These are phyloP conservation scores for Lysandra coridon DNA, from an alignment of 2,888 invertebrate genomes.

Conservation along the genomic window DNA sequence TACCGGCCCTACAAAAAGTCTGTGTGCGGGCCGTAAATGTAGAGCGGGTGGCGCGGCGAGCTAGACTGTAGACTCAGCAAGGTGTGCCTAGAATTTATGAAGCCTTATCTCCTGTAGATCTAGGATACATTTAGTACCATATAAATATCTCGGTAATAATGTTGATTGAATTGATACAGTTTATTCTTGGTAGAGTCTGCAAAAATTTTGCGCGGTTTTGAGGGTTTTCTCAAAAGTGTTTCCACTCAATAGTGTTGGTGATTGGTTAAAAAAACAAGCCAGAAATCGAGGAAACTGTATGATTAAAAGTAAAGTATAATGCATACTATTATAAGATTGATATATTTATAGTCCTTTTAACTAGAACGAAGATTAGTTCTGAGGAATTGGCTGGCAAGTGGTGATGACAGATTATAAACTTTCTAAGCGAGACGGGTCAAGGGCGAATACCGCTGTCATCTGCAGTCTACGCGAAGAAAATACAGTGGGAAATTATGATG, in stretches of 20 bases:
- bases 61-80: background rate
- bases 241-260: too few relatives aligned
- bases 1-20: background rate
- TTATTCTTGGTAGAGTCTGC: conserved; percentile 5
- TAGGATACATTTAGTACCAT: conserved; percentile 13
- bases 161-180: conserved; percentile 9
- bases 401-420: background rate
- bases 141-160: conserved; percentile 7
- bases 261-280: too few relatives aligned
- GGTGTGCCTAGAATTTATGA: conserved; percentile 30
- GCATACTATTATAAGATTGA: background rate
- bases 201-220: background rate
- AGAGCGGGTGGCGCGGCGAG: background rate
- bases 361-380: background rate
- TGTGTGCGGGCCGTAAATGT: background rate
- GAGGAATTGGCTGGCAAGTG: background rate
- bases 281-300: too few relatives aligned
- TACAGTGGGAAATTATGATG: background rate
- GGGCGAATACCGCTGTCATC: conserved; percentile 4
- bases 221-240: too few relatives aligned
- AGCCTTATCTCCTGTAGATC: background rate
- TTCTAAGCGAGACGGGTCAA: conserved; percentile 11
- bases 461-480: conserved; percentile 13
- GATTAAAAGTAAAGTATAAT: too few relatives aligned
- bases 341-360: background rate